Evolutionary conservation across 2,888 invertebrate genomes (phyloP), one percentile per base, ranked within the genome.

Genomic region (Lamellibrachia satsuma): DNA sequence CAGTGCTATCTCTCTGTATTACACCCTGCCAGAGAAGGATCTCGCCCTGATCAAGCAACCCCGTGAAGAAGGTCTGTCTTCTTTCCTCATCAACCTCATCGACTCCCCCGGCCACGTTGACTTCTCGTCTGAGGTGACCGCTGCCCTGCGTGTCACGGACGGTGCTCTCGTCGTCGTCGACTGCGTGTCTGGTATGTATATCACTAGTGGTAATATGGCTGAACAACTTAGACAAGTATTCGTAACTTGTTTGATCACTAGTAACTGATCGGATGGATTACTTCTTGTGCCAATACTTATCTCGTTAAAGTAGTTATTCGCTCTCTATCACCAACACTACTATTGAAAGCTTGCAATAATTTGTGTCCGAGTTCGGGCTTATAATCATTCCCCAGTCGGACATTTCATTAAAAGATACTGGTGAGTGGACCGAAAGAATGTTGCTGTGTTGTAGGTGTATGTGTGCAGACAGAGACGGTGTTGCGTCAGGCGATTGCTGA

Each of bases 101-200:
- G 99, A 99, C 97, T 99, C 99, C 51, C 99, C 99, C 95, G 99
- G 99, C 95, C 99, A 99, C 98, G 99, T 99, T 96, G 99, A 99
- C 97, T 99, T 99, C 97, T 99, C 99, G 4, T 99, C 99, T 94
- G 99, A 99, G 97, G 99, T 99, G 95, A 99, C 99, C 93, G 99
- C 99, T 96, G 99, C 99, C 95, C 98, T 99, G 94, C 99, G 99
- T 97, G 99, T 99, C 92, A 99, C 99, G 96, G 99, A 99, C 97
- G 99, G 99, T 97, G 99, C 99, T 95, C 98, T 99, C 93, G 99
- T 99, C 93, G 99, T 99, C 92, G 99, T 99, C 8, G 99, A 99
- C 97, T 99, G 99, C 97, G 99, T 99, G 92, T 99, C 99, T 95
- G 99, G 99, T 99, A 97, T 96, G 97, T 97, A 55, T 52, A 7